A percentile compares a stretch with the other conserved stretches of the same genome.
These are phyloP conservation scores for Stramonita haemastoma DNA, from an alignment of 2,888 invertebrate species.

Conservation along the genomic window DNA sequence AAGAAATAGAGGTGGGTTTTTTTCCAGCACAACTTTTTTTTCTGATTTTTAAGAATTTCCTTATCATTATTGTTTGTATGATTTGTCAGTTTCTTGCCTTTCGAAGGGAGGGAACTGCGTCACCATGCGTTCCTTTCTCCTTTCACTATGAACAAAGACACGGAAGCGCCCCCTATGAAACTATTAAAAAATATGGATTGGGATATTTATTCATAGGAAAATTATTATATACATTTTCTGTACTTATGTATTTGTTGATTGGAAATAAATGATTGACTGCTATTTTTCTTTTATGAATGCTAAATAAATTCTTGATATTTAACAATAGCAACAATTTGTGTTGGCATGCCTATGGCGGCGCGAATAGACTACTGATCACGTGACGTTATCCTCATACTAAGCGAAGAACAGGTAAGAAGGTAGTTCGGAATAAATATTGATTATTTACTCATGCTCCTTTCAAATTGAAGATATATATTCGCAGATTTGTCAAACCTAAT, in stretches of 20 bases:
- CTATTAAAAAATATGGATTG: background rate
- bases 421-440: background rate
- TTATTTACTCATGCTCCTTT: background rate
- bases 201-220: background rate
- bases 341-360: conserved; percentile 28
- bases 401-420: conserved; percentile 11
- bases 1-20: no score
- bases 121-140: background rate
- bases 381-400: conserved; percentile 4
- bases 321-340: conserved; percentile 2
- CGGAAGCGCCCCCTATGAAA: background rate
- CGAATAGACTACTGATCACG: conserved; percentile 15
- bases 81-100: no score
- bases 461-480: background rate
- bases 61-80: no score
- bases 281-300: background rate
- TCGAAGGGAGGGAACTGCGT: no score
- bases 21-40: no score
- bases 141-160: conserved; percentile 26
- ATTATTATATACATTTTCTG: background rate
- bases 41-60: no score
- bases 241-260: background rate
- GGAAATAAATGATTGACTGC: background rate
- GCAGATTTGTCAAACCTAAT: background rate
- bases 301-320: background rate